A percentile compares a stretch with the other conserved stretches of the same genome.
Evolutionary conservation across 2,113 vertebrate genomes (phyloP).

Genomic region (Sula dactylatra): DNA sequence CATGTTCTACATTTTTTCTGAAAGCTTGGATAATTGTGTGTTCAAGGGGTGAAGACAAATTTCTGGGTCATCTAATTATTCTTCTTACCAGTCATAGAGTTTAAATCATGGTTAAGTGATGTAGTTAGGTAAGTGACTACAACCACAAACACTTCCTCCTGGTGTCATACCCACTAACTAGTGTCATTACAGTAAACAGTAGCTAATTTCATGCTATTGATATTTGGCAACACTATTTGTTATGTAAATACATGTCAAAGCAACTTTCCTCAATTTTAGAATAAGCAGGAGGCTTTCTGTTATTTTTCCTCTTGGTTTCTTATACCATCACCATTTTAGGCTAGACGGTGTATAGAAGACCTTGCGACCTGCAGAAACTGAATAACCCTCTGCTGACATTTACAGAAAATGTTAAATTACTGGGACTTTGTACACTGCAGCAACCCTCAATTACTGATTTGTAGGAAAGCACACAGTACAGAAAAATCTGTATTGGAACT

Average conservation of each 20-base stretch:
- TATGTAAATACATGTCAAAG: not conserved
- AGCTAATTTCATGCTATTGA: not conserved
- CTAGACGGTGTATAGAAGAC: not conserved
- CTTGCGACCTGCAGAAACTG: not conserved
- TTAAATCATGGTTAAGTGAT: not conserved
- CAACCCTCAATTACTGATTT: constrained; percentile 46
- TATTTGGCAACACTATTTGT: not conserved
- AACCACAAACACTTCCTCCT: not conserved
- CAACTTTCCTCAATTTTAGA: not conserved
- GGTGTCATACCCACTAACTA: not conserved
- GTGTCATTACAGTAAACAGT: not conserved
- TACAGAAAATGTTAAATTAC: constrained; percentile 64
- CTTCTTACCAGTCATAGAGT: not conserved
- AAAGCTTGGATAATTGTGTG: not conserved
- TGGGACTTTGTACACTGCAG: not conserved
- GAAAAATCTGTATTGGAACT: constrained; percentile 40
- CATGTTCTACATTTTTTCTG: not conserved
- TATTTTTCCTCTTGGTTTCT: not conserved
- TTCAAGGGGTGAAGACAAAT: not conserved
- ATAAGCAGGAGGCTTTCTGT: not conserved
- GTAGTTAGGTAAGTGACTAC: not conserved
- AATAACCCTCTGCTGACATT: constrained; percentile 53
- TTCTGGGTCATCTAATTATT: not conserved
- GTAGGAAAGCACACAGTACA: not conserved
- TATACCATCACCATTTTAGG: not conserved